A percentile compares a stretch with the other conserved stretches of the same genome.
These are phyloP conservation scores for Acronicta psi DNA, from an alignment of 2,888 invertebrate genomes.

Conservation along the genomic window DNA sequence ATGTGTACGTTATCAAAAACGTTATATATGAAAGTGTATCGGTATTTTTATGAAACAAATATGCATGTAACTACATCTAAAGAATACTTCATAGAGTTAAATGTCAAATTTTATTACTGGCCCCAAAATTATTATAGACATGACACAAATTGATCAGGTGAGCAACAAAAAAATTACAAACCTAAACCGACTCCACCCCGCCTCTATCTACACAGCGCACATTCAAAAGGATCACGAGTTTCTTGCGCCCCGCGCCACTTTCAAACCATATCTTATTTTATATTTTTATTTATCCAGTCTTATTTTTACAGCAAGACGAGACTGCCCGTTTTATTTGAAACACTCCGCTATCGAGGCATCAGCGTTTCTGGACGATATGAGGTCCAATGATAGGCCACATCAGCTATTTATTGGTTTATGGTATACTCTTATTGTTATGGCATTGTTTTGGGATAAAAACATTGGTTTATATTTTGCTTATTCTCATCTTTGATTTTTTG, in stretches of 20 bases:
- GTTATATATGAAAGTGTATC: too few species aligned
- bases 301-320: constrained; percentile 85
- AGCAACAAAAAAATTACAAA: not conserved
- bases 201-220: constrained; percentile 71
- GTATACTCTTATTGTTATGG: constrained; percentile 27
- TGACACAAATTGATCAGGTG: not conserved
- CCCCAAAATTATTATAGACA: too few species aligned
- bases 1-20: too few species aligned
- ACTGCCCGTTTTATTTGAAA: constrained; percentile 65
- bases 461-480: constrained; percentile 18
- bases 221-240: constrained; percentile 86
- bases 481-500: constrained; percentile 7
- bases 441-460: constrained; percentile 32
- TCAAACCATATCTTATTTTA: constrained; percentile 87
- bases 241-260: constrained; percentile 86
- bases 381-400: constrained; percentile 23
- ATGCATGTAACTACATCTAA: too few species aligned
- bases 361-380: constrained; percentile 62
- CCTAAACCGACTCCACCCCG: constrained; percentile 58
- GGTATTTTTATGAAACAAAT: too few species aligned
- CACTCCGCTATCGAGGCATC: constrained; percentile 43
- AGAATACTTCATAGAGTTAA: too few species aligned
- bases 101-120: too few species aligned
- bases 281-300: constrained; percentile 85
- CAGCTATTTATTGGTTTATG: constrained; percentile 44